Base-by-base conservation (phyloP, 2,888 invertebrate genomes). In the Crepidodera aurea region DNA sequence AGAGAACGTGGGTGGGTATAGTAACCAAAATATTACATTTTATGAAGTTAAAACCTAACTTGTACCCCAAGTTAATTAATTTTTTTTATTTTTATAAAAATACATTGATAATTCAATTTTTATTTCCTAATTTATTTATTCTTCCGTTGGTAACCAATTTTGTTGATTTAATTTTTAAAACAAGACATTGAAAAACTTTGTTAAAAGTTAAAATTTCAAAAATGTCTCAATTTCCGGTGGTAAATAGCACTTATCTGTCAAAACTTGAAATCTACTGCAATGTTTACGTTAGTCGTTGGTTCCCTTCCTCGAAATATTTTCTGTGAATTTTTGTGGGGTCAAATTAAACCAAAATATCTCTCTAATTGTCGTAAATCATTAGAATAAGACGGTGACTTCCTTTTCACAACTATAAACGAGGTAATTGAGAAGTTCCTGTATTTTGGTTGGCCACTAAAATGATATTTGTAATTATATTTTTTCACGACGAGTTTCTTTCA, bases 311-410 rank as follows among this genome's bases (percentile, higher is more conserved):
- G 15, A 57, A 57, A 48, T 16, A 27, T 25, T 39, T 25, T 48
- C 27, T 44, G 54, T 18, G 42, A 54, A 54, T 44, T 44, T 54
- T 40, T 12, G 15, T 12, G n/a, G n/a, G 16, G 10, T 8, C 46
- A 13, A 16, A n/a, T 8, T 32, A 32, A 56, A 29, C 29, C 44
- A 29, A 16, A 44, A 37, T 42, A 22, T 44, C 48, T 50, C 48
- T 54, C 60, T 51, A 66, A 63, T 66, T 46, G 40, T 60, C 63
- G 58, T 63, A 66, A 66, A 66, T 66, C 63, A 66, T 58, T 51
- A 53, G 44, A 66, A 64, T 34, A 59, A 53, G 44, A 44, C 51
- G 48, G 46, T 19, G 46, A 61, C 55, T 65, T 65, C 64, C 64
- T 65, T 48, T 60, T 65, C 58, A 61, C 48, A 15, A 48, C 48